phyloP scores from a whole-genome alignment of 2,797 vertebrate genomes.

The Microchirus variegatus region DNA sequence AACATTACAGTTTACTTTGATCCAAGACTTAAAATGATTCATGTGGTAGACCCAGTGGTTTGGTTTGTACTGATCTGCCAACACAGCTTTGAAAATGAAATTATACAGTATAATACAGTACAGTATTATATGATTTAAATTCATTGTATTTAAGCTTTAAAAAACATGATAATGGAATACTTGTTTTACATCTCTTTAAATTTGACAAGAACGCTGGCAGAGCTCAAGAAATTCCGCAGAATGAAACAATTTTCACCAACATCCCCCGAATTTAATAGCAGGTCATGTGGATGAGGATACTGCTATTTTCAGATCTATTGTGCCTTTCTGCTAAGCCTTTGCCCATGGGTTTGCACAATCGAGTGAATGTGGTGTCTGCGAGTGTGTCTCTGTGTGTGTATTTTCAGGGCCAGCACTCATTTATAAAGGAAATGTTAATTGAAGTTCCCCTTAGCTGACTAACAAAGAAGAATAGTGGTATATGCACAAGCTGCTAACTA shows the following conservation, averaged over 20 bases:
- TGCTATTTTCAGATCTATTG: conserved; percentile 53
- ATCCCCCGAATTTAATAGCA: conserved; percentile 50
- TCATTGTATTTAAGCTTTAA: conserved; percentile 33
- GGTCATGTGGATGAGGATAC: conserved; percentile 60
- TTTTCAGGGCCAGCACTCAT: conserved; percentile 45
- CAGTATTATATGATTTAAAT: conserved; percentile 56
- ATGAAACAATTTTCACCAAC: conserved; percentile 45
- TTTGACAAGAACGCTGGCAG: conserved; percentile 28
- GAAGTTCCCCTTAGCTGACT: conserved; percentile 28
- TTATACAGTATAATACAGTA: conserved; percentile 43
- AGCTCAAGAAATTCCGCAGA: conserved; percentile 45
- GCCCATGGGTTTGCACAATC: conserved; percentile 34
- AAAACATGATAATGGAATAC: conserved; percentile 44
- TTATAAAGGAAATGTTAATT: conserved; percentile 43
- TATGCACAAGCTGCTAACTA: conserved; percentile 26
- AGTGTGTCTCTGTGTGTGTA: conserved; percentile 13
- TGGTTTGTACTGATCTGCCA: conserved; percentile 30
- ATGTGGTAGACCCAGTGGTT: conserved; percentile 11
- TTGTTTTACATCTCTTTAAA: conserved; percentile 53
- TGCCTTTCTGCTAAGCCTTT: conserved; percentile 45
- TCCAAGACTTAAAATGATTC: conserved; percentile 18
- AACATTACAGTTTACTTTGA: conserved; percentile 20
- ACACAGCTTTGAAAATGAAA: conserved; percentile 48
- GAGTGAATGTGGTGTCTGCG: neutral
- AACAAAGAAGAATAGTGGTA: conserved; percentile 27